phyloP scores from a whole-genome alignment of 1,140 invertebrate species.

The Hormaphis cornu region DNA sequence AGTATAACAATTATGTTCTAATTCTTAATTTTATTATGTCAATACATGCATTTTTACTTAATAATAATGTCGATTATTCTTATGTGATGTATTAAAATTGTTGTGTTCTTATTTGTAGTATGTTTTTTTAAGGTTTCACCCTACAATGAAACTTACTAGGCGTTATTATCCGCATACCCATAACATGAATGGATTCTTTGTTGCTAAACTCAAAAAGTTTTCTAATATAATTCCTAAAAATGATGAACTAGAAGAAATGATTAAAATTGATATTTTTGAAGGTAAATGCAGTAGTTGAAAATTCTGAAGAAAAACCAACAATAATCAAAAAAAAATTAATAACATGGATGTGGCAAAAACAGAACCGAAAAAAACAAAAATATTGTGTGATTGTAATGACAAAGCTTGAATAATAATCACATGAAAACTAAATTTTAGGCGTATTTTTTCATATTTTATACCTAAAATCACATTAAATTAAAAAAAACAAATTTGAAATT shows the following conservation, averaged over 20 bases:
- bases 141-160: constrained; percentile 76
- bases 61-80: no score
- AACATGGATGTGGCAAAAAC: constrained; percentile 16
- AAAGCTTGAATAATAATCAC: no score
- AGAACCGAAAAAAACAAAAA: not conserved
- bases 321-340: not conserved
- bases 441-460: no score
- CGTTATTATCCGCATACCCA: constrained; percentile 96
- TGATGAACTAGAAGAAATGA: constrained; percentile 30
- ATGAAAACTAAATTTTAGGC: no score
- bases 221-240: constrained; percentile 53
- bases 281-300: not conserved
- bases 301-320: not conserved
- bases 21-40: no score
- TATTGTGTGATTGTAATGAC: no score
- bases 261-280: not conserved
- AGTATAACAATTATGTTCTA: not conserved
- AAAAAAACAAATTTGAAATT: no score
- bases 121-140: constrained; percentile 67
- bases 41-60: no score
- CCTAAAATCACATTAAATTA: no score
- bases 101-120: not conserved
- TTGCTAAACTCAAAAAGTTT: constrained; percentile 96
- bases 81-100: no score
- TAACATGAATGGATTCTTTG: constrained; percentile 99